Evolutionary conservation across 1,140 invertebrate genomes (phyloP).

Genomic region (Pseudomyrmex gracilis): DNA sequence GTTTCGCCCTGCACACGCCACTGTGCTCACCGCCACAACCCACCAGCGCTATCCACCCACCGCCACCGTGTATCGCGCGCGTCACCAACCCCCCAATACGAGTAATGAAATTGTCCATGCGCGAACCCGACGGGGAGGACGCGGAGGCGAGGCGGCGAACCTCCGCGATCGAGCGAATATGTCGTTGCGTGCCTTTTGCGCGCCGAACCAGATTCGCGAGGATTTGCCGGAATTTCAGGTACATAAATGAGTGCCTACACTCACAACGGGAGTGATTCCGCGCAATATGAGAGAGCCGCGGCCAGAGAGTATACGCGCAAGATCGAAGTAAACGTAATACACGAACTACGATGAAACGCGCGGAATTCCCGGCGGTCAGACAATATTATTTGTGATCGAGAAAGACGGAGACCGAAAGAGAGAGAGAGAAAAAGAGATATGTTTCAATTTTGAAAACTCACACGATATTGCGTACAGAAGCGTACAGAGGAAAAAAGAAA

Average conservation of each 20-base stretch:
- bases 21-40: constrained; percentile 56
- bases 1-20: constrained; percentile 77
- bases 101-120: constrained; percentile 84
- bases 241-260: constrained; percentile 65
- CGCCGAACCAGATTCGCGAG: constrained; percentile 70
- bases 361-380: background rate
- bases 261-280: constrained; percentile 31
- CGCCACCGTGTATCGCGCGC: no score
- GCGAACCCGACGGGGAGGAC: constrained; percentile 57
- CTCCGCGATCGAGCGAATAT: background rate
- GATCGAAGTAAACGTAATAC: constrained; percentile 44
- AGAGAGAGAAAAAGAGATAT: no score
- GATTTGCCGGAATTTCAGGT: constrained; percentile 72
- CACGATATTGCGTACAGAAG: background rate
- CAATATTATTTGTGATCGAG: background rate
- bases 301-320: background rate
- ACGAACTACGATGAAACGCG: constrained; percentile 29
- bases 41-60: constrained; percentile 51
- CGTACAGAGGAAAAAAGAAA: no score
- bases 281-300: constrained; percentile 38
- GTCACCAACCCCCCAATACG: constrained; percentile 73
- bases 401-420: no score
- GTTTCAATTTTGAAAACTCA: background rate
- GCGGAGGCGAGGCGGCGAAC: background rate
- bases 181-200: constrained; percentile 73